Evolutionary conservation across 1,140 invertebrate species (phyloP).

Genomic region (Cyclargus thomasi): DNA sequence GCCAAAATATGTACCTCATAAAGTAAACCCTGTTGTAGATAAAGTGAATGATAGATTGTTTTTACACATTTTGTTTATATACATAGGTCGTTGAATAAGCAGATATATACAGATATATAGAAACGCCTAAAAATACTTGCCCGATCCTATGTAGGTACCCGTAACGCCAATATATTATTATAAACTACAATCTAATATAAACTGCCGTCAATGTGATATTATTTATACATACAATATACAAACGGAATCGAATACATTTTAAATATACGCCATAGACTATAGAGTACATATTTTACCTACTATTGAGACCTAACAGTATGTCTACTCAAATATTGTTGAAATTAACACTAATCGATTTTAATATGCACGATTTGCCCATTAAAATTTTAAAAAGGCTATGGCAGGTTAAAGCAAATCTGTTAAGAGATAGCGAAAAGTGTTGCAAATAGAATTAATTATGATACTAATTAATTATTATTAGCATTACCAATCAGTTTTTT

Average conservation of each 20-base stretch:
- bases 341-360: not conserved
- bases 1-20: constrained; percentile 77
- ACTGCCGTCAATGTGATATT: constrained; percentile 59
- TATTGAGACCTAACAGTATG: not conserved
- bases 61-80: constrained; percentile 49
- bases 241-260: constrained; percentile 15
- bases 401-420: not conserved
- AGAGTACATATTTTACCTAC: constrained; percentile 2
- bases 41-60: constrained; percentile 66
- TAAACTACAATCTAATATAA: constrained; percentile 27
- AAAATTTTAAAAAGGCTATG: too few species aligned
- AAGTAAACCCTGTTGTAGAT: constrained; percentile 72
- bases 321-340: not conserved
- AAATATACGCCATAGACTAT: constrained; percentile 11
- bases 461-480: too few species aligned
- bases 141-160: constrained; percentile 20
- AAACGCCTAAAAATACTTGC: constrained; percentile 30
- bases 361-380: not conserved
- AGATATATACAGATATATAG: constrained; percentile 16
- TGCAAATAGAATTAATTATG: too few species aligned
- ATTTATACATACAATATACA: constrained; percentile 28
- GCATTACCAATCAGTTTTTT: too few species aligned
- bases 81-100: constrained; percentile 27
- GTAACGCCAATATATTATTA: constrained; percentile 16
- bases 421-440: too few species aligned